Base-by-base conservation (phyloP, 92 coral and sea anemone species). In the Heliopora coerulea region DNA sequence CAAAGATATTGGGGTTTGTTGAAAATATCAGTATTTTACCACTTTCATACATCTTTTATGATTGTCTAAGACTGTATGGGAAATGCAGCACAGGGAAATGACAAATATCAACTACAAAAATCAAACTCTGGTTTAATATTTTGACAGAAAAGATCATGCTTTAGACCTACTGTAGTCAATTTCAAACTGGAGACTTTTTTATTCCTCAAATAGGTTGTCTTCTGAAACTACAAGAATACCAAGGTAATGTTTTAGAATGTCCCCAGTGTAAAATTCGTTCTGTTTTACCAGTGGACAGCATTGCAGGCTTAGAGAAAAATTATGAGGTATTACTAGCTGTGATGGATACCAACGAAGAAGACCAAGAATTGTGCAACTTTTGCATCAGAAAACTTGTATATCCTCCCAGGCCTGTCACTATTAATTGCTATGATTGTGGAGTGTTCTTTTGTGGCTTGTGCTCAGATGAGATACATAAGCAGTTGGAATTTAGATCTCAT, bases 211-310 rank as follows among this genome's bases (percentile, higher is more conserved):
- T 32, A 95, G 99, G 89, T 64, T 95, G 99, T 72, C 68, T 95
- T 2, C 54, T 82, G 29, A 95, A 95, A 59, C 83, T 95, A 15
- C 80, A 82, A 76, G 99, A 95, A 56, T 82, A 90, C 40, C 99
- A 95, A 73, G 99, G 99, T 34, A 86, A 85, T 21, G 97, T 95
- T 14, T 73, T 95, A 64, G 99, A 95, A 63, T 95, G 99, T 56
- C 88, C 91, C 10, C 73, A 88, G 13, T 95, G 99, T 69, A 95
- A 95, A 75, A 65, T 95, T 46, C 89, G 97, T 76, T 88, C 99
- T 15, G 80, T 95, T n/a, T 70, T 95, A 29, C 86, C 91, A n/a
- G 52, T 65, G 31, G 84, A 85, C 65, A 87, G 92, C 4, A 88
- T 95, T 25, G 87, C 85, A 33, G 88, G 88, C 21, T 88, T 95